These are phyloP conservation scores for Nephrotoma guestfalica DNA, from an alignment of 2,888 invertebrate species.

Conservation along the genomic window DNA sequence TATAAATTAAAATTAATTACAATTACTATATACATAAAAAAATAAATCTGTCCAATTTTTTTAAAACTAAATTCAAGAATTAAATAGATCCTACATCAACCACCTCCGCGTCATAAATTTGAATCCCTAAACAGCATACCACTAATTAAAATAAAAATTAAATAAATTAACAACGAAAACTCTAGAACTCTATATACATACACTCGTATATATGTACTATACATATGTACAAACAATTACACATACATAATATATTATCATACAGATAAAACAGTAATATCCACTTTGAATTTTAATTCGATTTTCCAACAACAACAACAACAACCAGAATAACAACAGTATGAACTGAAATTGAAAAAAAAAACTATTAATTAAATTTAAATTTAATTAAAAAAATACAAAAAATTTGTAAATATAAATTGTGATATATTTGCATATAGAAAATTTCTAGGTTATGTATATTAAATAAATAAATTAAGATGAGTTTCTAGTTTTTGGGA, in stretches of 20 bases:
- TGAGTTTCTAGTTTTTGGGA: neutral
- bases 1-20: neutral
- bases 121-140: neutral
- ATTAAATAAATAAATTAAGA: neutral
- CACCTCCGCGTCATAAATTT: neutral
- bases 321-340: neutral
- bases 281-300: neutral
- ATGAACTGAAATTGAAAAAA: neutral
- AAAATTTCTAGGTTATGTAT: neutral
- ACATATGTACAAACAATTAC: neutral
- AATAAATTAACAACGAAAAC: neutral
- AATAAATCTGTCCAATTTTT: neutral
- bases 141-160: neutral
- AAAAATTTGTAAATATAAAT: slow-evolving; percentile 4
- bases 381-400: neutral
- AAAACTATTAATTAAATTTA: neutral
- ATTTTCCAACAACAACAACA: neutral
- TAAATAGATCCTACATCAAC: neutral
- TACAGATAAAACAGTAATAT: neutral
- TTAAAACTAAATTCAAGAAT: neutral
- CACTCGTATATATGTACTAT: neutral
- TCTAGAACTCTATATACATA: neutral
- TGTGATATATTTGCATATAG: slow-evolving; percentile 3
- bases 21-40: neutral
- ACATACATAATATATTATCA: neutral